phyloP scores from a whole-genome alignment of 2,113 vertebrate species.

The Ammodytes dubius region DNA sequence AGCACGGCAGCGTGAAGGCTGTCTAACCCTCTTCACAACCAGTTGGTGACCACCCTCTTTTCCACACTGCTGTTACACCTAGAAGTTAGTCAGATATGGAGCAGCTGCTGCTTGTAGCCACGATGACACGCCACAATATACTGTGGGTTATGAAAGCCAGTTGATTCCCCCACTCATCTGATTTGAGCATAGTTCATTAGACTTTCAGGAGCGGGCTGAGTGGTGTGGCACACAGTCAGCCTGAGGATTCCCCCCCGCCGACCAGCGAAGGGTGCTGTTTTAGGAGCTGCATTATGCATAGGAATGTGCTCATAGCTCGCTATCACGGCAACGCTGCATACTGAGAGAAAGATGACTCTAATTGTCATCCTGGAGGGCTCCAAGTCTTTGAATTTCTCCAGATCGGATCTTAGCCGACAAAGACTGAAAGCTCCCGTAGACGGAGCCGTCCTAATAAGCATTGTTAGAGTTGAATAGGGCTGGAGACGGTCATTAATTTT shows the following conservation, averaged over 20 bases:
- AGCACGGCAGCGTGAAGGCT: neutral
- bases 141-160: neutral
- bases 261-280: slow-evolving; percentile 13
- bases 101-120: slow-evolving; percentile 25
- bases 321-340: slow-evolving; percentile 49
- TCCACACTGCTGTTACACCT: slow-evolving; percentile 16
- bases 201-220: slow-evolving; percentile 30
- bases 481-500: slow-evolving; percentile 46
- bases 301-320: slow-evolving; percentile 15
- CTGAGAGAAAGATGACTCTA: slow-evolving; percentile 44
- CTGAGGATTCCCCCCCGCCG: neutral
- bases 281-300: slow-evolving; percentile 43
- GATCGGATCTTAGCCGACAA: neutral
- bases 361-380: slow-evolving; percentile 59
- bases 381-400: slow-evolving; percentile 20
- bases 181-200: slow-evolving; percentile 54
- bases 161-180: slow-evolving; percentile 19
- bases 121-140: neutral
- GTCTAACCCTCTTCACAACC: slow-evolving; percentile 11
- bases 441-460: slow-evolving; percentile 2
- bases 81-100: slow-evolving; percentile 4
- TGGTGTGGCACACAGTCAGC: slow-evolving; percentile 31
- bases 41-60: slow-evolving; percentile 3
- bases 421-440: slow-evolving; percentile 9
- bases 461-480: slow-evolving; percentile 10